Evolutionary conservation across 2,797 vertebrate species (phyloP).

Genomic region (Thamnophis elegans): DNA sequence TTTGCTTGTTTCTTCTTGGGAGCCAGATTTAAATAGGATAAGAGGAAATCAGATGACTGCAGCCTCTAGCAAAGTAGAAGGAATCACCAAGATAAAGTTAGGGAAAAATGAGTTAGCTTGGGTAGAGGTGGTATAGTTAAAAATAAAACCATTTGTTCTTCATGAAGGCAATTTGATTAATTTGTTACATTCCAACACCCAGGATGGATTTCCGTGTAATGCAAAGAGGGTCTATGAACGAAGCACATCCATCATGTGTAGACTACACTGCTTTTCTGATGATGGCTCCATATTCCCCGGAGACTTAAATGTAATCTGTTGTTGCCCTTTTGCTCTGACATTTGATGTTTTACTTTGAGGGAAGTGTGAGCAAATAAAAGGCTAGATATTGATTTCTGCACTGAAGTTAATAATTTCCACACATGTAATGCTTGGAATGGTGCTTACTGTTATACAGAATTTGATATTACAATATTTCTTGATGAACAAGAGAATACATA

Average conservation of each 20-base stretch:
- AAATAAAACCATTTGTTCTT: slow-evolving; percentile 22
- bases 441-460: slow-evolving; percentile 40
- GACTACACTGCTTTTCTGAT: slow-evolving; percentile 34
- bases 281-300: slow-evolving; percentile 49
- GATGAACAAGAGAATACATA: slow-evolving; percentile 40
- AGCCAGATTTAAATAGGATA: slow-evolving; percentile 3
- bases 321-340: slow-evolving; percentile 18
- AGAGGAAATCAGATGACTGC: background rate
- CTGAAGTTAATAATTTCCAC: slow-evolving; percentile 56
- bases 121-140: background rate
- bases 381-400: slow-evolving; percentile 61
- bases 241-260: slow-evolving; percentile 51
- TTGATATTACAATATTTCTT: slow-evolving; percentile 55
- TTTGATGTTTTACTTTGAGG: slow-evolving; percentile 46
- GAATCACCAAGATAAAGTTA: slow-evolving; percentile 14
- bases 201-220: slow-evolving; percentile 24
- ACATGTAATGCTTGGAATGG: slow-evolving; percentile 37
- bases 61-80: slow-evolving; percentile 6
- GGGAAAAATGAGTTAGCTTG: slow-evolving; percentile 28
- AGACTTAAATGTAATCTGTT: slow-evolving; percentile 42
- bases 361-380: slow-evolving; percentile 53
- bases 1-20: background rate
- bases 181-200: slow-evolving; percentile 31
- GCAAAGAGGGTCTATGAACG: slow-evolving; percentile 29
- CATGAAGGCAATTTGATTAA: slow-evolving; percentile 37